phyloP scores from a whole-genome alignment of 2,888 invertebrate species.

The Beris chalybata region DNA sequence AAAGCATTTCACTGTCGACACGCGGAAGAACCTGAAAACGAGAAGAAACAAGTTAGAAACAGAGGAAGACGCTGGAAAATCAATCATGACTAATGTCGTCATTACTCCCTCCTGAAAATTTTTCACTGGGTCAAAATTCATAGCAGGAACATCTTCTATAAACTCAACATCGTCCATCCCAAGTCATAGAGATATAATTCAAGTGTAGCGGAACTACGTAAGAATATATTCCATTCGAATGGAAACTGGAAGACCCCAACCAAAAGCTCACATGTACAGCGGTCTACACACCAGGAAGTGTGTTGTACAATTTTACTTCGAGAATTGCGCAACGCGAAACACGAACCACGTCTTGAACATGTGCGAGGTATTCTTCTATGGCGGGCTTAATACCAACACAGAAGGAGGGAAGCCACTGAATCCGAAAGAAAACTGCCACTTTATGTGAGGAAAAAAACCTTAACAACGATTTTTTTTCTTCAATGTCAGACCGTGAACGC shows the following conservation, averaged over 20 bases:
- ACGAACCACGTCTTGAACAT: neutral
- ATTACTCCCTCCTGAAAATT: too few relatives aligned
- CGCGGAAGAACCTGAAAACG: too few relatives aligned
- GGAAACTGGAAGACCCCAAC: conserved; percentile 13
- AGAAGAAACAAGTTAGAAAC: too few relatives aligned
- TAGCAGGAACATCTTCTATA: too few relatives aligned
- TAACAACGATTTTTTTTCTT: conserved; percentile 21
- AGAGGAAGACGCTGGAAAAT: too few relatives aligned
- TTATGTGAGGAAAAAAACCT: too few relatives aligned
- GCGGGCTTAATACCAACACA: conserved; percentile 9
- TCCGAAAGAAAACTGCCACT: neutral
- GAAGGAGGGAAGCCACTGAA: conserved; percentile 5
- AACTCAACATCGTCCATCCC: too few relatives aligned
- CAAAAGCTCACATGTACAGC: neutral
- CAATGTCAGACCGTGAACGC: conserved; percentile 40
- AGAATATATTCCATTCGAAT: conserved; percentile 25
- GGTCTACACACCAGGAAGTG: neutral
- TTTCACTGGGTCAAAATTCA: too few relatives aligned
- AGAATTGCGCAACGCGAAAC: conserved; percentile 18
- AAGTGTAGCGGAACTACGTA: too few relatives aligned
- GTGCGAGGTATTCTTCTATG: conserved; percentile 6
- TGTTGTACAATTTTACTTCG: neutral
- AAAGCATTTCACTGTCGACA: conserved; percentile 14
- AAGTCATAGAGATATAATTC: too few relatives aligned
- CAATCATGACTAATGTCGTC: too few relatives aligned